Conservation (phyloP, 2,888 invertebrate genomes). For the Epinotia bilunana region DNA sequence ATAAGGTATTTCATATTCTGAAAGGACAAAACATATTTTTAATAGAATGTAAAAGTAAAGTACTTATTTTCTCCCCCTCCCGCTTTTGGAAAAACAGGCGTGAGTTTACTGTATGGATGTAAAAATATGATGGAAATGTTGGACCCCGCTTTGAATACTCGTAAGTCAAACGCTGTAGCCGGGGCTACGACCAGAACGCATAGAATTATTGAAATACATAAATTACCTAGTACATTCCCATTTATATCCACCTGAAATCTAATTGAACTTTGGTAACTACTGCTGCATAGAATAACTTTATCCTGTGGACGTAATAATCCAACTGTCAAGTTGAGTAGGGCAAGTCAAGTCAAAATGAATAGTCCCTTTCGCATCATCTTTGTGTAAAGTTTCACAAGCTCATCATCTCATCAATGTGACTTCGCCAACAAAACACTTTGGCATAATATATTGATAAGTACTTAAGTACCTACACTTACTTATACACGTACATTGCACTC, state of each 20-base stretch:
- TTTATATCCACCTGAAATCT: conserved; percentile 3
- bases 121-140: too few relatives aligned
- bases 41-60: too few relatives aligned
- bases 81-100: too few relatives aligned
- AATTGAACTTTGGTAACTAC: conserved; percentile 16
- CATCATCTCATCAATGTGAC: conserved; percentile 49
- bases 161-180: neutral
- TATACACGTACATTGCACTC: conserved; percentile 2
- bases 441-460: conserved; percentile 20
- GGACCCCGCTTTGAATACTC: neutral
- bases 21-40: too few relatives aligned
- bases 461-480: neutral
- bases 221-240: neutral
- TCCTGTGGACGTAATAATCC: conserved; percentile 23
- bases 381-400: conserved; percentile 41
- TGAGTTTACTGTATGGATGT: too few relatives aligned
- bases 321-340: conserved; percentile 40
- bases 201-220: neutral
- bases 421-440: conserved; percentile 44
- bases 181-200: neutral
- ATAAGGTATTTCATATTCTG: too few relatives aligned
- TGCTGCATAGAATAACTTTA: conserved; percentile 32
- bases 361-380: conserved; percentile 41
- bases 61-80: too few relatives aligned
- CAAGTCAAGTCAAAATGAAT: conserved; percentile 43